These are phyloP conservation scores for Danio aesculapii DNA, from an alignment of 2,797 vertebrate species.

Conservation along the genomic window DNA sequence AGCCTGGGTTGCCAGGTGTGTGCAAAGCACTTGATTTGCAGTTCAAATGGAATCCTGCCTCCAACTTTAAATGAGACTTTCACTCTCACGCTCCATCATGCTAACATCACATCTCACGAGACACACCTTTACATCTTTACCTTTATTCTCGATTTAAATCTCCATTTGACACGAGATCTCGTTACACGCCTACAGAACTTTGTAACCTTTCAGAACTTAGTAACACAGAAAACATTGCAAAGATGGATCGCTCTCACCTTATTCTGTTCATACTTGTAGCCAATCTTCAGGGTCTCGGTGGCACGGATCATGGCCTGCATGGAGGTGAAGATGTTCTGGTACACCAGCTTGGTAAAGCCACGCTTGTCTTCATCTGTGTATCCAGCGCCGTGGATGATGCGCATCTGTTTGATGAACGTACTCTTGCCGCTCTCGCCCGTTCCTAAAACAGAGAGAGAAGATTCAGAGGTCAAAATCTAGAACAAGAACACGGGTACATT, in stretches of 20 bases:
- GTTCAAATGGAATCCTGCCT: no score
- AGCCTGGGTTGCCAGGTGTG: no score
- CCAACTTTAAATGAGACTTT: no score
- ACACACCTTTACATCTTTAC: no score
- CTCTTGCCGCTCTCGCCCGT: constrained; percentile 98
- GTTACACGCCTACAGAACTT: no score
- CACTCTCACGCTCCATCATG: no score
- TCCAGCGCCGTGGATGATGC: constrained; percentile 97
- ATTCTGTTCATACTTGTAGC: constrained; percentile 94
- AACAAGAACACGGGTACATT: not conserved
- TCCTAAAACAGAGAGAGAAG: constrained; percentile 74
- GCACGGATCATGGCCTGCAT: constrained; percentile 99
- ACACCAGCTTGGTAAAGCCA: constrained; percentile 96
- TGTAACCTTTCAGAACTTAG: no score
- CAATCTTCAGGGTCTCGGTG: constrained; percentile 94
- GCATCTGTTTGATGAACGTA: constrained; percentile 99
- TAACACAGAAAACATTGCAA: not conserved
- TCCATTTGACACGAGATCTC: no score
- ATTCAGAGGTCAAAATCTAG: not conserved
- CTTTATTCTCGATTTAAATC: no score
- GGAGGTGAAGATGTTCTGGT: constrained; percentile 99
- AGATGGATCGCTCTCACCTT: constrained; percentile 78
- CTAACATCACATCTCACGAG: no score
- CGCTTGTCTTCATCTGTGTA: constrained; percentile 98
- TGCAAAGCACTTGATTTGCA: no score